Evolutionary conservation across 2,113 vertebrate genomes (phyloP), one percentile per base, ranked within the genome.

Genomic region (Tachycineta bicolor): DNA sequence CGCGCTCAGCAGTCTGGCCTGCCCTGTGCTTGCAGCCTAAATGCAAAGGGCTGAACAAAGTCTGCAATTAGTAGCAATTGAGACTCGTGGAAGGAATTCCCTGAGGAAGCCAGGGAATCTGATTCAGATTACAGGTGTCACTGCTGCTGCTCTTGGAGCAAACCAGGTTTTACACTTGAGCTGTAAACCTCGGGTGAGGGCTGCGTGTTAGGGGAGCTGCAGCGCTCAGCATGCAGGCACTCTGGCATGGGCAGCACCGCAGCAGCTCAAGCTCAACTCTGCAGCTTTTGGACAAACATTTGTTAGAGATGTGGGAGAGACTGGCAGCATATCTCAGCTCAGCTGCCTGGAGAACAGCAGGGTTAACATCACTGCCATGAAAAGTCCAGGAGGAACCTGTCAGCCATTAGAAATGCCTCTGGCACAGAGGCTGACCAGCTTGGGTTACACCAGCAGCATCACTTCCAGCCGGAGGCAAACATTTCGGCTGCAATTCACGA

Each of bases 391-490:
- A 93, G 90, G 86, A 97, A 93, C 29, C 12, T 3, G 87, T 18
- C 69, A 49, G 78, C 75, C 80, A 78, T 86, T 81, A 92, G 94
- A 97, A 87, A 88, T 56, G 80, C 77, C 83, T 67, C 88, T 79
- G 85, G 87, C 91, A 92, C 1, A 58, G 90, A 89, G 67, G 87
- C 63, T 44, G 59, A 65, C 86, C 4, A 16, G 92, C 90, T 70
- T 80, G 91, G 46, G 67, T 96, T 91, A 90, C 69, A 96, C 46
- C 47, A 16, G 82, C 85, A 93, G 89, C 95, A 86, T 41, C 55
- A 78, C 41, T 43, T 55, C 33, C 7, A 88, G 77, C 83, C 65
- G 65, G 17, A 94, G 94, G 83, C 44, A 59, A 90, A 65, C 73
- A 76, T 78, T 94, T 78, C 0, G 12, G 92, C 69, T 82, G 77